A percentile compares a stretch with the other conserved stretches of the same genome.
Conservation (phyloP, 1,140 invertebrate species). For the Akabosia matsudoensis region DNA sequence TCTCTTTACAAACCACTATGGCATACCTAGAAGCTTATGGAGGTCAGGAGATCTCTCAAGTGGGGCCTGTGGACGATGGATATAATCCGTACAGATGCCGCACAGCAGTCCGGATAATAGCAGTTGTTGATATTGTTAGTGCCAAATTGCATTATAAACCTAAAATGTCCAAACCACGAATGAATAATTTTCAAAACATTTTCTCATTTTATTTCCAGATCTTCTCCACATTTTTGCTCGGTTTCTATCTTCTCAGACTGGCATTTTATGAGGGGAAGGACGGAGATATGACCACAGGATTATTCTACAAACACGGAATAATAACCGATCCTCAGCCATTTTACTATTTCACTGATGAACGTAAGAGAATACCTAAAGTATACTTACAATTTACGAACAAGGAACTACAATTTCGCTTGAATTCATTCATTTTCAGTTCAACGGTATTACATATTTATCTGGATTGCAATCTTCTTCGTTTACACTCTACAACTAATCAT, state of each 20-base stretch:
- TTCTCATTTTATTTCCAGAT: constrained; percentile 1
- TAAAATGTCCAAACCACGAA: no score
- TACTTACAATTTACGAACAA: not conserved
- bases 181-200: not conserved
- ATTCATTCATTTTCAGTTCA: constrained; percentile 30
- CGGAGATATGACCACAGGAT: constrained; percentile 36
- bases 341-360: constrained; percentile 38
- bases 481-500: constrained; percentile 36
- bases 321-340: constrained; percentile 34
- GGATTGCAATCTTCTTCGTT: constrained; percentile 35
- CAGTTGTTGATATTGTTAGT: constrained; percentile 35
- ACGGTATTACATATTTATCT: constrained; percentile 34
- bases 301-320: constrained; percentile 34
- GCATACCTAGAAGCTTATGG: constrained; percentile 10
- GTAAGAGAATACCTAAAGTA: constrained; percentile 13
- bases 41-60: constrained; percentile 5
- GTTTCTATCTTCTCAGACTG: constrained; percentile 30
- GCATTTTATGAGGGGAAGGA: constrained; percentile 34
- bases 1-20: not conserved
- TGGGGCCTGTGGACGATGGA: constrained; percentile 33
- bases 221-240: constrained; percentile 28
- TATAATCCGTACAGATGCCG: constrained; percentile 33
- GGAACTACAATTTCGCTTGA: not conserved
- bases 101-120: constrained; percentile 25
- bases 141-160: no score